Base-by-base conservation (phyloP, 1,140 invertebrate genomes). In the Microplitis demolitor region DNA sequence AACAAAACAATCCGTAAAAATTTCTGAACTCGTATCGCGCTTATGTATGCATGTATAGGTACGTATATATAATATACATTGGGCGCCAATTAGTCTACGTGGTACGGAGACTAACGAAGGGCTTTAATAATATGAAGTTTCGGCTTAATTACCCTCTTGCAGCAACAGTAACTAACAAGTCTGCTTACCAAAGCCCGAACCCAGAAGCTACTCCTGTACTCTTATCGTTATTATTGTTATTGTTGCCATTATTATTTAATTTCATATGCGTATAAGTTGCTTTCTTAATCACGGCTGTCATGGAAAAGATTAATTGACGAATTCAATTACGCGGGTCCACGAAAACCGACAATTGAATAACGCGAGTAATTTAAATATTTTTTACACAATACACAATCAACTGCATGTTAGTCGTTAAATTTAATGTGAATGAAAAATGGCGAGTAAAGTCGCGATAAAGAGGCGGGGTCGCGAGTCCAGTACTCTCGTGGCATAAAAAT, bases 61-160 rank as follows among this genome's bases (percentile, higher is more conserved):
- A 69, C 16, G 39, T 45, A 45, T 45, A 45, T 45, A 45, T 45
- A 9, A 45, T 9, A 45, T 45, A 73, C 50, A 64, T 8, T 54
- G 37, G 8, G 61, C 54, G 58, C 51, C 71, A 70, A 72, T 56
- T 39, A 35, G 56, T 60, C 66, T 69, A 76, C 75, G 75, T 76
- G 72, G 74, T 73, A 69, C 33, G 67, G 37, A 50, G 71, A 74
- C 72, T 76, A 74, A 76, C 66, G 75, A 76, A 74, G 69, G 75
- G 71, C 75, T 76, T 76, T 72, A 73, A 76, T 76, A 76, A 76
- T 76, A 72, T 74, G 66, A 76, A 74, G 72, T 76, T 76, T 76
- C 56, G 62, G 72, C 66, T 74, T 76, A 76, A 76, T 76, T 76
- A 76, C 66, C 45, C 16, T 62, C 34, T 45, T 45, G 39, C 39